Evolutionary conservation across 1,140 invertebrate species (phyloP), one percentile per base, ranked within the genome.

Genomic region (Tetraneura akinire): DNA sequence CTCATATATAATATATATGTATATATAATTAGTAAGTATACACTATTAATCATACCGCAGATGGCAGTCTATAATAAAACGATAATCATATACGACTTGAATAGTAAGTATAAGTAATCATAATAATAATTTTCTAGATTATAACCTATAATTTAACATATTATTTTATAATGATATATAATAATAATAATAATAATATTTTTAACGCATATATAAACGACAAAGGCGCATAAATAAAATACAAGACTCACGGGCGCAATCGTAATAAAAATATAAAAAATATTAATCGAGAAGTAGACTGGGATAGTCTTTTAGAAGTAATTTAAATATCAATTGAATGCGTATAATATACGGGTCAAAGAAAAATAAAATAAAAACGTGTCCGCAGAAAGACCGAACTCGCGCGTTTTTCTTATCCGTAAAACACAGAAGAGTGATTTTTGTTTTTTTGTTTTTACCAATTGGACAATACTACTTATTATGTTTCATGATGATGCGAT

Each of bases 181-280:
- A 26, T 23, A 13, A n/a, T n/a, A n/a, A n/a, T n/a, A n/a, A n/a
- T n/a, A n/a, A n/a, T n/a, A n/a, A n/a, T n/a, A n/a, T n/a, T n/a
- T n/a, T n/a, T n/a, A n/a, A n/a, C 11, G 53, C 13, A 47, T 11
- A 10, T 11, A 10, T 47, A 6, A 47, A 47, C 10, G 45, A 47
- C 45, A 47, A 47, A 47, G 45, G 11, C 11, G 11, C 11, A 21
- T 55, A 55, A 57, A 57, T 23, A 57, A 57, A 26, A 13, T 21
- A 66, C 23, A 55, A 55, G 32, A 68, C 45, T 68, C 47, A 47
- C 66, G 14, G 42, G n/a, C n/a, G n/a, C n/a, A n/a, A n/a, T n/a
- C 66, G 16, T 47, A 47, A 68, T 68, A 47, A 47, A 37, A 4
- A 68, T 68, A n/a, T n/a, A n/a, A n/a, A n/a, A n/a, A n/a, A n/a